Evolutionary conservation across 2,888 invertebrate genomes (phyloP).

Genomic region (Iphiclides podalirius): DNA sequence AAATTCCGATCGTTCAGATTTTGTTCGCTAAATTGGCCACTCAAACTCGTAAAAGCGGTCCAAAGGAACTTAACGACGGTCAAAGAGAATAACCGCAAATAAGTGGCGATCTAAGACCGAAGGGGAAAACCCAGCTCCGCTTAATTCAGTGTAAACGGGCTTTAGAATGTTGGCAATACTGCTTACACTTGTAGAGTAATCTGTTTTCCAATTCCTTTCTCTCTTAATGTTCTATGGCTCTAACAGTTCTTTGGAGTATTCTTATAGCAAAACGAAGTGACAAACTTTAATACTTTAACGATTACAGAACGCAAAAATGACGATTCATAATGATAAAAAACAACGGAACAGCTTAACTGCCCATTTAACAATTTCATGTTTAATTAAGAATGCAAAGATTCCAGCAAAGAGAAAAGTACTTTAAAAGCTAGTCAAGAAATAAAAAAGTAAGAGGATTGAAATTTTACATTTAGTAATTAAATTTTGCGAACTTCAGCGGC

Average conservation of each 20-base stretch:
- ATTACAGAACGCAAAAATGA: slow-evolving; percentile 3
- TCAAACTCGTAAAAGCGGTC: slow-evolving; percentile 77
- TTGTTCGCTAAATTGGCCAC: slow-evolving; percentile 76
- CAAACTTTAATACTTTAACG: not conserved
- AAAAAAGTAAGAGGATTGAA: no score
- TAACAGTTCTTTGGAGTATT: slow-evolving; percentile 3
- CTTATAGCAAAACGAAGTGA: slow-evolving; percentile 6
- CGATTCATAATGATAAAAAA: slow-evolving; percentile 1
- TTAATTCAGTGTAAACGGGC: slow-evolving; percentile 75
- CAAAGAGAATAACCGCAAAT: slow-evolving; percentile 80
- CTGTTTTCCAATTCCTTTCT: slow-evolving; percentile 28
- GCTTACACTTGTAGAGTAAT: slow-evolving; percentile 68
- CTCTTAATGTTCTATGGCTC: slow-evolving; percentile 14
- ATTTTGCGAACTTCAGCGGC: no score
- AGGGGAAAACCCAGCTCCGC: slow-evolving; percentile 73
- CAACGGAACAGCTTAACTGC: no score
- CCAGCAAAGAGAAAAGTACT: no score
- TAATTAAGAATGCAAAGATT: no score
- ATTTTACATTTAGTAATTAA: no score
- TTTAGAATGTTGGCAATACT: slow-evolving; percentile 60
- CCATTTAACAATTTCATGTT: no score
- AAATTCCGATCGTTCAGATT: slow-evolving; percentile 78
- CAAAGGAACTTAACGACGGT: slow-evolving; percentile 78
- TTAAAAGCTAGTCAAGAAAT: no score
- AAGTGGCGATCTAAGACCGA: slow-evolving; percentile 73